Conservation (phyloP, 2,888 invertebrate genomes). For the Phaedon cochleariae region DNA sequence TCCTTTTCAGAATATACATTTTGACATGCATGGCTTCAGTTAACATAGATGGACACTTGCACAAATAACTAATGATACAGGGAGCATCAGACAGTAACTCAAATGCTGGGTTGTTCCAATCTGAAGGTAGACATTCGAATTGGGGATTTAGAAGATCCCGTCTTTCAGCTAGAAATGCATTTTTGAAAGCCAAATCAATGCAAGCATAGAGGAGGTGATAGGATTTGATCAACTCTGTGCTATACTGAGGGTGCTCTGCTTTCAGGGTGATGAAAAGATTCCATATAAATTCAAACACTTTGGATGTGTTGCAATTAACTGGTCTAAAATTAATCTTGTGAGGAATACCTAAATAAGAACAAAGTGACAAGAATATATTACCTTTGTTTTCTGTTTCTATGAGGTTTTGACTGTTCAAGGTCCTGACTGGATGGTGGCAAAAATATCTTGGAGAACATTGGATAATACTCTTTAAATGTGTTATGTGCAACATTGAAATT, state of each 20-base stretch:
- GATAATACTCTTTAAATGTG: constrained; percentile 91
- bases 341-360: not conserved
- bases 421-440: constrained; percentile 68
- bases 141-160: constrained; percentile 86
- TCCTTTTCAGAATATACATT: constrained; percentile 84
- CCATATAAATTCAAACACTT: constrained; percentile 94
- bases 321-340: constrained; percentile 63
- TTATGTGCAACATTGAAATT: constrained; percentile 90
- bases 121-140: constrained; percentile 80
- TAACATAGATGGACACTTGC: constrained; percentile 67
- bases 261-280: constrained; percentile 90
- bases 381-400: constrained; percentile 71
- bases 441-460: constrained; percentile 83
- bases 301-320: constrained; percentile 80
- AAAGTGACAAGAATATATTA: constrained; percentile 51
- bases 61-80: constrained; percentile 72
- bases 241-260: constrained; percentile 84
- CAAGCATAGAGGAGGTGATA: constrained; percentile 91
- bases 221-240: constrained; percentile 93
- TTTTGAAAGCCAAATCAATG: constrained; percentile 89
- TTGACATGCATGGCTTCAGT: constrained; percentile 92
- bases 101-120: constrained; percentile 69
- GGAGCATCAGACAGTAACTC: constrained; percentile 73
- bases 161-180: constrained; percentile 82
- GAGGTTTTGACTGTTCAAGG: constrained; percentile 63